Evolutionary conservation across 2,888 invertebrate genomes (phyloP).

Genomic region (Acanthopleura granulata): DNA sequence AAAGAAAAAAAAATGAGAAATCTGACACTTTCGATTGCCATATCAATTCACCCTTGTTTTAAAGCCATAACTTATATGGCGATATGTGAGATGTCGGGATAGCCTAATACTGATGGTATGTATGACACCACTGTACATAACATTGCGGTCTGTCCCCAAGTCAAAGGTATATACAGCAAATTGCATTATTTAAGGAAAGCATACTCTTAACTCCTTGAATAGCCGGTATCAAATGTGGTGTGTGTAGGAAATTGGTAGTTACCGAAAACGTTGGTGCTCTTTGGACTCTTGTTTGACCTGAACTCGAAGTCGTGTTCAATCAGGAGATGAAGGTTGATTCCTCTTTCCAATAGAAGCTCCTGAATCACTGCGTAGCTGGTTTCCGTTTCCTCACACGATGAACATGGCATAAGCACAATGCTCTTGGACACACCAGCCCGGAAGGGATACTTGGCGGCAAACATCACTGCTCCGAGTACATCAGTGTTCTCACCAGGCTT

Average conservation of each 20-base stretch:
- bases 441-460: constrained; percentile 79
- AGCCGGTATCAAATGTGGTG: too few species aligned
- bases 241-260: constrained; percentile 19
- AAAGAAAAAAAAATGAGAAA: neutral
- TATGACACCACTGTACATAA: too few species aligned
- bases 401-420: constrained; percentile 77
- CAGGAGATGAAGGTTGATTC: constrained; percentile 53
- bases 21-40: too few species aligned
- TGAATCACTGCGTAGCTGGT: constrained; percentile 30
- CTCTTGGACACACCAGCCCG: constrained; percentile 87
- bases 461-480: constrained; percentile 75
- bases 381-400: constrained; percentile 75
- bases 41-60: too few species aligned
- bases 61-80: too few species aligned
- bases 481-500: constrained; percentile 39
- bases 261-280: constrained; percentile 80
- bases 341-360: constrained; percentile 33
- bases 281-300: constrained; percentile 42
- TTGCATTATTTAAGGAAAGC: too few species aligned
- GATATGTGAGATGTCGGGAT: too few species aligned
- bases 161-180: too few species aligned
- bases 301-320: constrained; percentile 41
- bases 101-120: too few species aligned
- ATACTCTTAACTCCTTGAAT: too few species aligned
- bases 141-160: too few species aligned